Conservation (phyloP, 2,888 invertebrate genomes). For the Spilosoma lubricipeda region DNA sequence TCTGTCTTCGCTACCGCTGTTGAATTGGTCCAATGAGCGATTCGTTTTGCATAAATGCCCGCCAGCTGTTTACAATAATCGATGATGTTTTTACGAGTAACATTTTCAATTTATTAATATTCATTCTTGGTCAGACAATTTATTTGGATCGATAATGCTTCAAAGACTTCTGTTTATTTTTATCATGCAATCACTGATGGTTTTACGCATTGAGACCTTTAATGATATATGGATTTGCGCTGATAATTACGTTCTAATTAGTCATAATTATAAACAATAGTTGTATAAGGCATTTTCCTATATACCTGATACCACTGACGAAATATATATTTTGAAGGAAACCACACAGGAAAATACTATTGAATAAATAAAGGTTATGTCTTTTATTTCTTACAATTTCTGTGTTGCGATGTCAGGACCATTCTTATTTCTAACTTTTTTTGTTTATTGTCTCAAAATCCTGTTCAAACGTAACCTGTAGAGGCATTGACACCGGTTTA, state of each 20-base stretch:
- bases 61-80: slow-evolving; percentile 85
- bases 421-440: slow-evolving; percentile 70
- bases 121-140: slow-evolving; percentile 80
- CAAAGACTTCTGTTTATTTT: slow-evolving; percentile 81
- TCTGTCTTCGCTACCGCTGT: slow-evolving; percentile 78
- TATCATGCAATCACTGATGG: slow-evolving; percentile 65
- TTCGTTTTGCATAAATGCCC: slow-evolving; percentile 83
- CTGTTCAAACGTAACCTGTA: slow-evolving; percentile 73
- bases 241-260: slow-evolving; percentile 67
- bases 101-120: slow-evolving; percentile 84
- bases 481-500: slow-evolving; percentile 75
- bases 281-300: slow-evolving; percentile 39
- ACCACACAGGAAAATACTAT: slow-evolving; percentile 61
- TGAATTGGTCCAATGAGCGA: slow-evolving; percentile 78
- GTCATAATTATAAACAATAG: slow-evolving; percentile 52
- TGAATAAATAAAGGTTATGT: slow-evolving; percentile 59
- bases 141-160: slow-evolving; percentile 81
- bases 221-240: slow-evolving; percentile 60
- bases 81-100: slow-evolving; percentile 83
- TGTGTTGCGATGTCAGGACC: slow-evolving; percentile 56
- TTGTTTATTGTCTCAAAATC: slow-evolving; percentile 72
- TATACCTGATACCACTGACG: slow-evolving; percentile 25
- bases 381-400: slow-evolving; percentile 73
- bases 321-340: neutral
- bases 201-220: slow-evolving; percentile 62